Conservation (phyloP, 2,797 vertebrate genomes). For the Dallia pectoralis region DNA sequence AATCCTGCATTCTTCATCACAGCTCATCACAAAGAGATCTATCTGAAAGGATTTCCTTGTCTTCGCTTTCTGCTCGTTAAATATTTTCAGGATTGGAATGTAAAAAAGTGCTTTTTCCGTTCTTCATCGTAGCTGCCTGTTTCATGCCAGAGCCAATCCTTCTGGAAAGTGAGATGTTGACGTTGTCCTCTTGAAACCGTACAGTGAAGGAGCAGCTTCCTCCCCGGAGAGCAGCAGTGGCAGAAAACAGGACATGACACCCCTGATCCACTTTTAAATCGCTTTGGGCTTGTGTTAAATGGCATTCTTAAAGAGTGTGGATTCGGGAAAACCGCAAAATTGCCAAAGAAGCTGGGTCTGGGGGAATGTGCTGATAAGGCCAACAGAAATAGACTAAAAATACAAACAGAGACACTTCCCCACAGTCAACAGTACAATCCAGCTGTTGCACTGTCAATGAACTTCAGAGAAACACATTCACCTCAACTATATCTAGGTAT, state of each 20-base stretch:
- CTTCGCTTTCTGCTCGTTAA: neutral
- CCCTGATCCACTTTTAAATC: conserved; percentile 64
- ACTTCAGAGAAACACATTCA: conserved; percentile 35
- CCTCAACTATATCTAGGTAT: conserved; percentile 5
- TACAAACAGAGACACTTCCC: conserved; percentile 60
- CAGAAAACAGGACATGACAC: conserved; percentile 70
- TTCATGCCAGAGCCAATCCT: conserved; percentile 13
- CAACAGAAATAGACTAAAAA: conserved; percentile 60
- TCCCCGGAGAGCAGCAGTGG: conserved; percentile 58
- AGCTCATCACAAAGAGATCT: neutral
- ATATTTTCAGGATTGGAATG: neutral
- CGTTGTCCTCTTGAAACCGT: conserved; percentile 56
- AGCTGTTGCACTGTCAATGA: conserved; percentile 26
- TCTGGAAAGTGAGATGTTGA: conserved; percentile 29
- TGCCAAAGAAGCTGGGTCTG: conserved; percentile 48
- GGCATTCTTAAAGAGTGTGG: conserved; percentile 35
- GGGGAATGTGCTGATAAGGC: conserved; percentile 59
- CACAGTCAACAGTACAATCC: conserved; percentile 30
- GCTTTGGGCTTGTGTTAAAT: conserved; percentile 31
- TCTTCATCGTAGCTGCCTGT: neutral
- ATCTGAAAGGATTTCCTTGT: neutral
- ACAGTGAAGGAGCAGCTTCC: conserved; percentile 57
- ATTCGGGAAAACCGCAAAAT: conserved; percentile 49
- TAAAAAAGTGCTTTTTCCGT: neutral
- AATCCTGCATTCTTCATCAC: neutral